phyloP scores from a whole-genome alignment of 2,113 vertebrate genomes.

The Oreochromis aureus region DNA sequence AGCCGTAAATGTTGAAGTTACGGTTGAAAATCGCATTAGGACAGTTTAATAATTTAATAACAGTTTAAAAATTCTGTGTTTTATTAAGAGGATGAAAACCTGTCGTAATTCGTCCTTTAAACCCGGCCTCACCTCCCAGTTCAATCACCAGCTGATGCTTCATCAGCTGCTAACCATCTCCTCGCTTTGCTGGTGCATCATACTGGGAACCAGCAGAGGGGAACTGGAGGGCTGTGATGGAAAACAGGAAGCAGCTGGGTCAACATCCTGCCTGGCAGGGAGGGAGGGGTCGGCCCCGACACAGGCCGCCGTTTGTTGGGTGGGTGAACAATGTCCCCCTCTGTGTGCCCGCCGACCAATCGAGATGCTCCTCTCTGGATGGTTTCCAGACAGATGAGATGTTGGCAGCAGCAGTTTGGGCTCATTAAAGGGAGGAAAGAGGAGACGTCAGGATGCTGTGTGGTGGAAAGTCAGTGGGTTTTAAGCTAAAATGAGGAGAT shows the following conservation, averaged over 20 bases:
- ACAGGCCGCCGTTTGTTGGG: slow-evolving; percentile 12
- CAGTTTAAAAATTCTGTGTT: background rate
- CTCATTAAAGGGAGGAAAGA: background rate
- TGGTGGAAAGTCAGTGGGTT: background rate
- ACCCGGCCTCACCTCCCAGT: background rate
- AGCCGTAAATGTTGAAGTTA: background rate
- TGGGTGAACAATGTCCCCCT: slow-evolving; percentile 48
- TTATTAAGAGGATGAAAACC: background rate
- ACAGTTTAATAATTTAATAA: too few species aligned
- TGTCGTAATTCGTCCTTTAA: background rate
- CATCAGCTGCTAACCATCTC: background rate
- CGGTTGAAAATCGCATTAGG: background rate
- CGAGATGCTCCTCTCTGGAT: slow-evolving; percentile 3
- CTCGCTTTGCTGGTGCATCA: background rate
- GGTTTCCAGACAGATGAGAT: slow-evolving; percentile 22
- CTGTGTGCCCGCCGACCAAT: slow-evolving; percentile 37
- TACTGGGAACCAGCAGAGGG: slow-evolving; percentile 3
- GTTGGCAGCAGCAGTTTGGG: background rate
- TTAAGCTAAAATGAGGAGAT: background rate
- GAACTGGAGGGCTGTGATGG: background rate
- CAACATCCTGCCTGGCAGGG: slow-evolving; percentile 67
- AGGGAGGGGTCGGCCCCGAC: background rate
- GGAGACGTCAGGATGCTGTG: background rate
- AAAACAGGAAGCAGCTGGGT: slow-evolving; percentile 76
- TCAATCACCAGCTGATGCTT: background rate